Evolutionary conservation across 2,888 invertebrate genomes (phyloP).

Genomic region (Eumacrocentrus americanus): DNA sequence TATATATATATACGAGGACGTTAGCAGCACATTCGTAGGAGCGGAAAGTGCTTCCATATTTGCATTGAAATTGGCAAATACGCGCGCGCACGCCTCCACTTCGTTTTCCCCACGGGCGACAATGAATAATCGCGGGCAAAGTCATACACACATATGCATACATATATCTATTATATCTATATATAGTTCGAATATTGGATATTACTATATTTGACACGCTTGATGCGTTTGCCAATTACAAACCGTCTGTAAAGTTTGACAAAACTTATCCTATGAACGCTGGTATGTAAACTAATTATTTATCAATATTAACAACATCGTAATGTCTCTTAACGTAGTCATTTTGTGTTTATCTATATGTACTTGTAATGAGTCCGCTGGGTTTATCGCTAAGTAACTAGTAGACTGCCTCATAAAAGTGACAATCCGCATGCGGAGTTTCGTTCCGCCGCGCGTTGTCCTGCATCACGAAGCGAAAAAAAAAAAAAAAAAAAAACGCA

Average conservation of each 20-base stretch:
- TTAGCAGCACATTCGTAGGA: constrained; percentile 37
- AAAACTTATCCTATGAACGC: no score
- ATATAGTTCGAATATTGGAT: no score
- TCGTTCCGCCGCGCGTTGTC: neutral
- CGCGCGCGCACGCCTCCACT: neutral
- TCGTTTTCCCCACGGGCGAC: constrained; percentile 18
- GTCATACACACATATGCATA: no score
- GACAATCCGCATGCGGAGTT: neutral
- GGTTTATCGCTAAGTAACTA: neutral
- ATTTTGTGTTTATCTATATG: neutral
- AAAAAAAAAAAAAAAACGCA: constrained; percentile 9
- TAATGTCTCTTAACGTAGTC: neutral
- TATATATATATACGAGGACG: neutral
- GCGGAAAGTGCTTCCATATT: constrained; percentile 45
- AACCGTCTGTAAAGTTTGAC: no score
- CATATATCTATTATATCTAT: no score
- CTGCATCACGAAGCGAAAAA: no score
- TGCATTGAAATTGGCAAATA: constrained; percentile 54
- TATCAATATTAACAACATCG: no score
- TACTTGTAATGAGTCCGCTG: neutral
- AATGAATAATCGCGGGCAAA: constrained; percentile 30
- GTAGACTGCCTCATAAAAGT: neutral
- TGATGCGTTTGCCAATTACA: neutral
- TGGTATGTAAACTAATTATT: no score
- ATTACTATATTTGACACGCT: neutral